These are phyloP conservation scores for Coryphaenoides rupestris DNA, from an alignment of 2,113 vertebrate genomes.

Conservation along the genomic window DNA sequence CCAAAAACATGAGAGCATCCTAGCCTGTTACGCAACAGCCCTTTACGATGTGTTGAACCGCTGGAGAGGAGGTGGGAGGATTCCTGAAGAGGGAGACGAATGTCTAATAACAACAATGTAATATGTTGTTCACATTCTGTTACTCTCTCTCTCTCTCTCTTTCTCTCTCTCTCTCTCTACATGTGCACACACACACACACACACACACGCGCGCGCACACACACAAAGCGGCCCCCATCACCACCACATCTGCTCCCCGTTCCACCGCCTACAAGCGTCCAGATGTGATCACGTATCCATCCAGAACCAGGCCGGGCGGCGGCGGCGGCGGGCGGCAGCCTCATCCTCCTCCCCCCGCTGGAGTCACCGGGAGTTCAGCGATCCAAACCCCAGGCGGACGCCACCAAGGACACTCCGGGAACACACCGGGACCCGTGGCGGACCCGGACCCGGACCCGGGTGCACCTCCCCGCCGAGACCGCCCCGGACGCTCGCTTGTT, in stretches of 20 bases:
- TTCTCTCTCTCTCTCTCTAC: constrained; percentile 5
- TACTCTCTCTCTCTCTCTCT: not conserved
- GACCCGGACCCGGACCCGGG: not conserved
- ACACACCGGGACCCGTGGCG: not conserved
- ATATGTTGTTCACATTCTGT: not conserved
- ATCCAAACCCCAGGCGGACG: not conserved
- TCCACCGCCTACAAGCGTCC: constrained; percentile 23
- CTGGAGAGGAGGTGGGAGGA: too few relatives aligned
- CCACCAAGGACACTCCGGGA: not conserved
- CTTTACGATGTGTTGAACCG: too few relatives aligned
- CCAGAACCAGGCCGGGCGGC: not conserved
- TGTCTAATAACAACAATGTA: too few relatives aligned
- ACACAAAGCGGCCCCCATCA: constrained; percentile 20
- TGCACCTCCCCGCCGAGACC: too few relatives aligned
- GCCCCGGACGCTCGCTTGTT: too few relatives aligned
- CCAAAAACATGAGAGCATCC: too few relatives aligned
- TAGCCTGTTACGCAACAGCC: too few relatives aligned
- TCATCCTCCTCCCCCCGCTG: too few relatives aligned
- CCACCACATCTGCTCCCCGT: constrained; percentile 34
- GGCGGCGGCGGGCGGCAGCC: too few relatives aligned
- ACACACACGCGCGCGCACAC: not conserved
- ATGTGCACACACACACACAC: not conserved
- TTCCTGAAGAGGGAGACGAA: too few relatives aligned
- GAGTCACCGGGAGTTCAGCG: not conserved
- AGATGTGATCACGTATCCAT: constrained; percentile 30